phyloP scores from a whole-genome alignment of 2,113 vertebrate genomes.

The Psephotus haematonotus region DNA sequence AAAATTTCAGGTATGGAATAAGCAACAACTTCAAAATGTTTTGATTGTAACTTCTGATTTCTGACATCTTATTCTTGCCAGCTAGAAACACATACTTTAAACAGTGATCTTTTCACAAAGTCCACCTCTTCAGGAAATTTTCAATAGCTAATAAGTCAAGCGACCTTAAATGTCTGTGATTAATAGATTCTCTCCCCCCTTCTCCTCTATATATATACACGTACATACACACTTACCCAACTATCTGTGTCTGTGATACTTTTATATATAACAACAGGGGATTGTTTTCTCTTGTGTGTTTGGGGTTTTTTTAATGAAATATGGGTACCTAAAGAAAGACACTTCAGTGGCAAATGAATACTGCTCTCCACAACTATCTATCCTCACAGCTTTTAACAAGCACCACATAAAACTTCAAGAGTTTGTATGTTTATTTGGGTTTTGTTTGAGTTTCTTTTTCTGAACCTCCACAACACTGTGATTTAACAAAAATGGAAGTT shows the following conservation, averaged over 20 bases:
- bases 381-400: not conserved
- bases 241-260: not conserved
- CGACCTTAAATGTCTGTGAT: not conserved
- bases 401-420: not conserved
- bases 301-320: not conserved
- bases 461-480: not conserved
- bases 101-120: not conserved
- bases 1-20: not conserved
- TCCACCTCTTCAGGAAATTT: not conserved
- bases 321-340: not conserved
- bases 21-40: not conserved
- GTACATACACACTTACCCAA: not conserved
- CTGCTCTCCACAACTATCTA: not conserved
- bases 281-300: no score
- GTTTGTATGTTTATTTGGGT: not conserved
- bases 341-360: not conserved
- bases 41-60: not conserved
- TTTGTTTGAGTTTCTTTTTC: not conserved
- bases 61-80: not conserved
- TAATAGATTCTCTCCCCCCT: not conserved
- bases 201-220: not conserved
- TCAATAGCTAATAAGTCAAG: not conserved
- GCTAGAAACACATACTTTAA: not conserved
- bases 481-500: not conserved
- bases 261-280: accelerated